A percentile compares a stretch with the other conserved stretches of the same genome.
Conservation (phyloP, 92 coral and sea anemone species). For the Palythoa heliodiscus region DNA sequence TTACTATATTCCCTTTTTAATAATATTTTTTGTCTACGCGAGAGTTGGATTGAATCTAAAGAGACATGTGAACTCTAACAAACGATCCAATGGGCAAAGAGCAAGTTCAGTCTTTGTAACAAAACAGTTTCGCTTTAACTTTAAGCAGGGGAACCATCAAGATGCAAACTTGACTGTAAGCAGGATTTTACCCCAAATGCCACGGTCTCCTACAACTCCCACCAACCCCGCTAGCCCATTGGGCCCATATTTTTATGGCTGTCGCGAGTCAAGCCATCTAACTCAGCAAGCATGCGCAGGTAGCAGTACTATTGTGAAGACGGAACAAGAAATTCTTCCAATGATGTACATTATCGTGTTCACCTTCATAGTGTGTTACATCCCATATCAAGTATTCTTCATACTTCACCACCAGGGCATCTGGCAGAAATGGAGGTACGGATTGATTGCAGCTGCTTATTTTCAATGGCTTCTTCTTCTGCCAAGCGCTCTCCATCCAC, state of each 20-base stretch:
- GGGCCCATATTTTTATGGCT: not conserved
- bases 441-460: constrained; percentile 17
- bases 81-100: not conserved
- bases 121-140: not conserved
- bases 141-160: not conserved
- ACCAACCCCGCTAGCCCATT: not conserved
- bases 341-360: constrained; percentile 84
- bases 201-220: not conserved
- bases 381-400: constrained; percentile 70
- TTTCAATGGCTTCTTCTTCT: constrained; percentile 30
- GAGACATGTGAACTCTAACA: not conserved
- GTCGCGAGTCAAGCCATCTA: constrained; percentile 12
- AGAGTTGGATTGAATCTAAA: constrained; percentile 63
- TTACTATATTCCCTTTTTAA: constrained; percentile 61
- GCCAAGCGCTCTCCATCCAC: constrained; percentile 33
- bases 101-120: not conserved
- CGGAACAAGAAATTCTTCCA: constrained; percentile 65
- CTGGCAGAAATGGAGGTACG: constrained; percentile 31
- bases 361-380: constrained; percentile 66
- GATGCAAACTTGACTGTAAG: not conserved
- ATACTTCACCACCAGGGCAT: constrained; percentile 39
- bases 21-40: constrained; percentile 72
- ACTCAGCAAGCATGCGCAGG: constrained; percentile 2
- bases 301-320: constrained; percentile 19
- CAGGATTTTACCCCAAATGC: not conserved